These are phyloP conservation scores for Cheiracanthium punctorium DNA, from an alignment of 2,888 invertebrate genomes.

Conservation along the genomic window DNA sequence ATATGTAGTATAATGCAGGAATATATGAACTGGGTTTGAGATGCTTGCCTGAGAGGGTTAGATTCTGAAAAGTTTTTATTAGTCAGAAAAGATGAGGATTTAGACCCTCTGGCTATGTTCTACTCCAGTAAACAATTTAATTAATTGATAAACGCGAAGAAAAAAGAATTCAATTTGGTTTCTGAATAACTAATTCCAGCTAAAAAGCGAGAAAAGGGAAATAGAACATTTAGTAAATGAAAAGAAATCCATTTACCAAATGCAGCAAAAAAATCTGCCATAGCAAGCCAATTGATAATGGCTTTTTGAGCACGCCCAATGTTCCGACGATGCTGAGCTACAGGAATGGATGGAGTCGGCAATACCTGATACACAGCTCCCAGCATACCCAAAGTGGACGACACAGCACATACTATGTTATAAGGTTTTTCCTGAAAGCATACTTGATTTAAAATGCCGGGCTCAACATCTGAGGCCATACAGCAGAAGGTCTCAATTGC, in stretches of 20 bases:
- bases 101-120: too few relatives aligned
- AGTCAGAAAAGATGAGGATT: too few relatives aligned
- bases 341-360: constrained; percentile 80
- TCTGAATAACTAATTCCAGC: not conserved
- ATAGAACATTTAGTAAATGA: not conserved
- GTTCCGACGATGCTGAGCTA: constrained; percentile 79
- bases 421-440: constrained; percentile 86
- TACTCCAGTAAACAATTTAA: too few relatives aligned
- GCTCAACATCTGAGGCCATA: constrained; percentile 82
- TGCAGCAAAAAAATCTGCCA: constrained; percentile 86
- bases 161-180: too few relatives aligned
- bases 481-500: constrained; percentile 90
- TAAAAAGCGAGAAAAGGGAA: not conserved
- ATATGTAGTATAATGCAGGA: too few relatives aligned
- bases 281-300: constrained; percentile 86
- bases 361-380: constrained; percentile 88
- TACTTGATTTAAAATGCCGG: constrained; percentile 80
- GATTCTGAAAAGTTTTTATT: too few relatives aligned
- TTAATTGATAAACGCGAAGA: too few relatives aligned
- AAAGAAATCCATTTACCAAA: constrained; percentile 79
- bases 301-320: constrained; percentile 82
- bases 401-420: constrained; percentile 84
- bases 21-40: too few relatives aligned
- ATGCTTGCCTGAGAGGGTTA: too few relatives aligned
- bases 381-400: constrained; percentile 84